Evolutionary conservation across 1,140 invertebrate species (phyloP).

Genomic region (Papilio aristodemus): DNA sequence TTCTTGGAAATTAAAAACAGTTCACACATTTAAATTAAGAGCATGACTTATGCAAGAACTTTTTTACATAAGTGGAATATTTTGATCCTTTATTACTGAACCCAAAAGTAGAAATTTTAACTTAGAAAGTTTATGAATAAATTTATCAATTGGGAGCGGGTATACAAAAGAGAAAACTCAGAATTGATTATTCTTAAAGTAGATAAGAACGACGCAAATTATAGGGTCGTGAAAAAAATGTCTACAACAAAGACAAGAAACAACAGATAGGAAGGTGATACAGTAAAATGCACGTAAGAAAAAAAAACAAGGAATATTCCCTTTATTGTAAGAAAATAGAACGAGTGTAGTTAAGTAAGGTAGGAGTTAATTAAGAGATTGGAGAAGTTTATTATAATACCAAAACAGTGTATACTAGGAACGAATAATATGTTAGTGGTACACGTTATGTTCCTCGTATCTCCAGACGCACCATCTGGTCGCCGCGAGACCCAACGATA

Average conservation of each 20-base stretch:
- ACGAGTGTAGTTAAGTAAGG: too few species aligned
- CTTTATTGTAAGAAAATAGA: background rate
- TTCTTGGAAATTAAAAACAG: background rate
- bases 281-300: background rate
- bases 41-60: background rate
- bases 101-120: too few species aligned
- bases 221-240: too few species aligned
- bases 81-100: background rate
- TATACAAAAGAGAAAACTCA: too few species aligned
- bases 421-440: slow-evolving; percentile 4
- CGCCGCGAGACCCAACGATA: background rate
- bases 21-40: background rate
- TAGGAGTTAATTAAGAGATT: background rate
- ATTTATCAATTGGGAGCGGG: too few species aligned
- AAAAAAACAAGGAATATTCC: background rate
- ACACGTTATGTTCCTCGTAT: background rate
- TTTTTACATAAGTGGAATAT: background rate
- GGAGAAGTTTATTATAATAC: background rate
- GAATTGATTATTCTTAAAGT: too few species aligned
- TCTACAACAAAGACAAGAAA: too few species aligned
- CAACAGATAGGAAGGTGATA: too few species aligned
- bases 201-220: too few species aligned
- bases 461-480: background rate
- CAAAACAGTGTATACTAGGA: background rate
- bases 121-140: too few species aligned